Base-by-base conservation (phyloP, 2,113 vertebrate species). In the Crotalus horridus region DNA sequence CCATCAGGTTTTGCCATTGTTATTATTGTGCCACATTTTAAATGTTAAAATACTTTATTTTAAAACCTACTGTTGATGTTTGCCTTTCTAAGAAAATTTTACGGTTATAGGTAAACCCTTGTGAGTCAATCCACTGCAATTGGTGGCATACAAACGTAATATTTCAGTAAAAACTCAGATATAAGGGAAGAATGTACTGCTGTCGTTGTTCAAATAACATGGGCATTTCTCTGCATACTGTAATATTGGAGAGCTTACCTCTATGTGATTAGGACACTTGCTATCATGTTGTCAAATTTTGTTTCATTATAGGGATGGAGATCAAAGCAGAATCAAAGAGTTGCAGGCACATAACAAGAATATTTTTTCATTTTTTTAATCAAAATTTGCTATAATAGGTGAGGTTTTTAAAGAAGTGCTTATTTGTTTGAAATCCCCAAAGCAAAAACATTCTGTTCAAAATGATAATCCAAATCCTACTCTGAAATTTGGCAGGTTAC, bases 221-320 rank as follows among this genome's bases (percentile, higher is more conserved):
- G n/a, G 15, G 15, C n/a, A 74, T 74, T 81, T 55, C 54, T 39
- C n/a, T 55, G 54, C n/a, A 39, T 24, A 23, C 48, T 39, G 87
- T 98, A 97, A 97, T 97, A 96, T 95, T 10, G 6, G 13, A 54
- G 26, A 51, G 24, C 48, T 87, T 87, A 53, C 17, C 48, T 87
- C 2, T 23, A 87, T 54, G 51, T 29, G 85, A 87, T 51, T 87
- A 51, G 6, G 24, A 87, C 10, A 51, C 24, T 46, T 86, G 85
- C 39, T 48, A 86, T 86, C 43, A 85, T 46, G 21, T 85, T 48
- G 85, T 24, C 74, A 26, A 48, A 11, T 24, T 21, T 81, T 81
- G 6, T 81, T 39, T 81, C 33, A 81, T 39, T 81, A 39, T 20
- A 81, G 15, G 15, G n/a, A 8, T 39, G 15, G 33, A 39, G 69